Evolutionary conservation across 1,140 invertebrate genomes (phyloP), one percentile per base, ranked within the genome.

Genomic region (Drosophila truncata): DNA sequence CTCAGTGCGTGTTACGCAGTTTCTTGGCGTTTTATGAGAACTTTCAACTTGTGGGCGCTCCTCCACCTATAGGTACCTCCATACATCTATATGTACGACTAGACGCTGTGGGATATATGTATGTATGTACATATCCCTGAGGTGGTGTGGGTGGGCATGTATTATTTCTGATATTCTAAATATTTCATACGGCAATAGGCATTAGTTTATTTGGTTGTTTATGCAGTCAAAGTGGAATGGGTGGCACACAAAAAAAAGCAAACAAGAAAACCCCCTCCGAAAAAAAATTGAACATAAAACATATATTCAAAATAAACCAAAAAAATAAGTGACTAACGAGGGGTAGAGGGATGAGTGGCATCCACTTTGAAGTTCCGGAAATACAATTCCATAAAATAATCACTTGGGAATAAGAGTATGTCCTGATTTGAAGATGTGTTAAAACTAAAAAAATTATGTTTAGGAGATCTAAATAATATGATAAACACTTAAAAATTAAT

Each of bases 201-300:
- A 80, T 88, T 78, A 87, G 84, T 83, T 87, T 80, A 87, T 88
- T 88, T 87, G 49, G 60, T 80, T 87, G 76, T 87, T 87, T 88
- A 87, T 80, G 66, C 37, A 42, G 44, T 72, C 42, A 18, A 54
- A 67, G 66, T 52, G 63, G 39, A 62, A 66, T 64, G 37, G 33
- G 33, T 20, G 66, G 37, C 35, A 29, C 27, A 29, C 44, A 59
- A 69, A 42, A 59, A 50, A 63, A 62, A 57, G 44, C 42, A 82
- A 82, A 82, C 73, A 82, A 76, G 33, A 50, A 54, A 65, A 37
- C 27, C 29, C 29, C 35, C 60, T 29, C 27, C 16, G 14, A 11
- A 33, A 41, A 33, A 44, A 60, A 76, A 39, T 20, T 29, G n/a
- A 35, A 55, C 42, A 61, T 52, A 46, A 64, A 58, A 55, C 23